These are phyloP conservation scores for Dreissena polymorpha DNA, from an alignment of 1,140 invertebrate species.

Conservation along the genomic window DNA sequence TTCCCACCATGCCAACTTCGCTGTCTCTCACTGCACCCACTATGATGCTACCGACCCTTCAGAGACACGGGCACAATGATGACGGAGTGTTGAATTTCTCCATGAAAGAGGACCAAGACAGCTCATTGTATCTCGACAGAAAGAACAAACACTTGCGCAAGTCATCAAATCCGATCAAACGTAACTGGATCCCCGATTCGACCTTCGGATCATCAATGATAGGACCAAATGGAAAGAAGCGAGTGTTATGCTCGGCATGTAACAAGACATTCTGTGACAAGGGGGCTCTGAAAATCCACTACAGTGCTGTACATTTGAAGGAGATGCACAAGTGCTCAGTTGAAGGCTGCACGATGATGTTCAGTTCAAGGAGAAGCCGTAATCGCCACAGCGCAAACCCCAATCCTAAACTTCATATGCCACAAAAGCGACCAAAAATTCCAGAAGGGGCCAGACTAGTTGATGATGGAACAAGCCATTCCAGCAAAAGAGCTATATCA, in stretches of 20 bases:
- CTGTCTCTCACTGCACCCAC: slow-evolving; percentile 47
- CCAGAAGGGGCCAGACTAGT: slow-evolving; percentile 68
- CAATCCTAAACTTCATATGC: slow-evolving; percentile 98
- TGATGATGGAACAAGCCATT: slow-evolving; percentile 61
- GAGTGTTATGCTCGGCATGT: slow-evolving; percentile 99
- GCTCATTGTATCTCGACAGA: slow-evolving; percentile 75
- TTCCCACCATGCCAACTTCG: slow-evolving; percentile 45
- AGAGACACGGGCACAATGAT: slow-evolving; percentile 48
- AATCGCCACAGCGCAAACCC: slow-evolving; percentile 99
- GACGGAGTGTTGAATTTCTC: slow-evolving; percentile 69
- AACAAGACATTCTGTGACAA: slow-evolving; percentile 99
- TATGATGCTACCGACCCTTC: slow-evolving; percentile 58
- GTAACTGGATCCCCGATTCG: slow-evolving; percentile 91
- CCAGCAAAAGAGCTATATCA: slow-evolving; percentile 48
- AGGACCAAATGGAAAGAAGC: slow-evolving; percentile 84
- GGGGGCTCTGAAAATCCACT: slow-evolving; percentile 98
- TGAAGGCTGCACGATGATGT: slow-evolving; percentile 99
- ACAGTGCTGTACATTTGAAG: slow-evolving; percentile 97
- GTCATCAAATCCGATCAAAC: slow-evolving; percentile 92
- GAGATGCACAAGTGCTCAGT: slow-evolving; percentile 99
- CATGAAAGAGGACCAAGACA: slow-evolving; percentile 64
- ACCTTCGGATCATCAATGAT: slow-evolving; percentile 77
- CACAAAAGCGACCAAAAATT: slow-evolving; percentile 83
- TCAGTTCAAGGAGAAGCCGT: slow-evolving; percentile 95
- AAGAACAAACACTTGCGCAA: slow-evolving; percentile 85